Evolutionary conservation across 2,888 invertebrate genomes (phyloP), one percentile per base, ranked within the genome.

Genomic region (Allolobophora icterica): DNA sequence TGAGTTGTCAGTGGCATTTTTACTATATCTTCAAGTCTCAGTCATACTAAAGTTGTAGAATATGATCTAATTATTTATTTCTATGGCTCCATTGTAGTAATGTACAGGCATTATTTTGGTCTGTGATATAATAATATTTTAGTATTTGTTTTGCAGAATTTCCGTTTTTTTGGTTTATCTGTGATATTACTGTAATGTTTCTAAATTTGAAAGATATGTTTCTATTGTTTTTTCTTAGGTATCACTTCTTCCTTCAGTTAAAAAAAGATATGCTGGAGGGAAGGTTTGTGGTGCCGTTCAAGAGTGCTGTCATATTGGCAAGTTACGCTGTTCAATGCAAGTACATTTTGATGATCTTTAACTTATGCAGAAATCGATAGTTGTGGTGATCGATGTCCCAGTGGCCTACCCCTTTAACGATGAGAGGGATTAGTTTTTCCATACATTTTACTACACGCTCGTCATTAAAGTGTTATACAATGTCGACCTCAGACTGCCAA

Each of bases 301-400:
- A 97, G 94, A 98, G 98, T 89, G 97, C 98, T 93, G 97, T 98
- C 94, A 96, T 99, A 92, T 96, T 99, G 92, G 98, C 99, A 92
- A 99, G 99, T 95, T 99, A 99, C 95, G 98, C 98, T 92, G 98
- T 98, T 93, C 99, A 99, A 96, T 98, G 99, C 99, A 96, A 95
- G 96, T 58, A 71, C 24, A 34, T n/a, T 71, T 8, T n/a, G 30
- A 71, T 71, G 71, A 71, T 71, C 71, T 71, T 8, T 17, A 71
- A 0, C 71, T 52, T 38, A 52, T 71, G 30, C n/a, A 30, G 1
- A 71, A 11, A 13, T 71, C 13, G n/a, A n/a, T 71, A n/a, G 71
- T n/a, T 71, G 30, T 71, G 30, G 0, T 71, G 30, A 71, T 71
- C 6, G 8, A 8, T n/a, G 8, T n/a, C 71, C n/a, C 71, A 71